phyloP scores from a whole-genome alignment of 2,113 vertebrate species.

The Potamarius usumacintae region DNA sequence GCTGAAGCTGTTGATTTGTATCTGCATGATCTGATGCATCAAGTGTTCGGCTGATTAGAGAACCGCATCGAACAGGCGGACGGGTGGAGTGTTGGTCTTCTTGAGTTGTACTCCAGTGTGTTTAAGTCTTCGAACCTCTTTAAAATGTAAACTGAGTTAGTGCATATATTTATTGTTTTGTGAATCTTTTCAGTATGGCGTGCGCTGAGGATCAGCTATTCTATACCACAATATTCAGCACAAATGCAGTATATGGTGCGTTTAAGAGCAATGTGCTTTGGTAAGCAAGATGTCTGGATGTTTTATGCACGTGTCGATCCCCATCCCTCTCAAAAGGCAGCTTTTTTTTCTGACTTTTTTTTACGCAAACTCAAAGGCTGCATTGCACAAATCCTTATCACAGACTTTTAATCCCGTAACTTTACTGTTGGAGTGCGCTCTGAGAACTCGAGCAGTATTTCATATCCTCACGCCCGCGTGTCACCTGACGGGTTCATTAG shows the following conservation, averaged over 20 bases:
- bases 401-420: not conserved
- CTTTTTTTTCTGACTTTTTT: too few species aligned
- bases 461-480: not conserved
- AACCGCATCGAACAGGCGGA: too few species aligned
- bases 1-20: too few species aligned
- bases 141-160: not conserved
- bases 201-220: not conserved
- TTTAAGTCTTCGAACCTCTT: not conserved
- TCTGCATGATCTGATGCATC: too few species aligned
- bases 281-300: not conserved
- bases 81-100: too few species aligned
- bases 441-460: not conserved
- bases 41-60: too few species aligned
- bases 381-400: not conserved
- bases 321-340: not conserved
- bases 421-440: not conserved
- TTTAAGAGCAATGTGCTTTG: not conserved
- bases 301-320: not conserved
- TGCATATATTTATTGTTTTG: not conserved
- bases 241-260: too few species aligned
- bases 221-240: not conserved
- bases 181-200: not conserved
- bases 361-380: not conserved
- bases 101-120: too few species aligned
- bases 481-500: slow-evolving; percentile 1